phyloP scores from a whole-genome alignment of 2,113 vertebrate species.

The Trematomus loennbergii region DNA sequence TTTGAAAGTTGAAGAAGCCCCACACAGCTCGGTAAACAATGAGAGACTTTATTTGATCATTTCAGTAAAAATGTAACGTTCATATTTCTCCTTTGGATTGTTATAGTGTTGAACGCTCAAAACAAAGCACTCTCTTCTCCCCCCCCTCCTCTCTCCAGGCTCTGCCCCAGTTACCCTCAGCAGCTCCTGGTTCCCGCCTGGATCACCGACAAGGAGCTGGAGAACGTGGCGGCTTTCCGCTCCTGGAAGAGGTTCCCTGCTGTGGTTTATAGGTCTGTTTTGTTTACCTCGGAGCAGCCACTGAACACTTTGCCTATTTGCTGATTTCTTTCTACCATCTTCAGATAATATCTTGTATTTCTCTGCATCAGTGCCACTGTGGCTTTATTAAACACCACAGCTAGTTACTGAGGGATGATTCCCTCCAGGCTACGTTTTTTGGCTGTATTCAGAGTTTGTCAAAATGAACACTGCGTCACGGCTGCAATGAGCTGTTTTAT shows the following conservation, averaged over 20 bases:
- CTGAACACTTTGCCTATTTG: too few species aligned
- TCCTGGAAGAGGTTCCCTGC: conserved; percentile 98
- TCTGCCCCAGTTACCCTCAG: conserved; percentile 97
- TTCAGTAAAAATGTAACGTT: too few species aligned
- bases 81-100: too few species aligned
- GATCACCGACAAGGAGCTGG: conserved; percentile 97
- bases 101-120: too few species aligned
- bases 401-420: conserved; percentile 12
- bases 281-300: conserved; percentile 5
- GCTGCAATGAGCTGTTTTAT: background rate
- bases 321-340: conserved; percentile 6
- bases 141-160: conserved; percentile 78
- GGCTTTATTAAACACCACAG: conserved; percentile 21
- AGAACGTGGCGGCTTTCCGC: conserved; percentile 95
- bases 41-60: too few species aligned
- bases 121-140: too few species aligned
- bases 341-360: conserved; percentile 11
- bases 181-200: conserved; percentile 95
- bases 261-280: conserved; percentile 93
- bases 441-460: background rate
- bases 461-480: background rate
- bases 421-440: background rate
- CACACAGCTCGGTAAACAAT: too few species aligned
- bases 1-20: too few species aligned
- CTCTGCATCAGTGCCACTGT: background rate